Evolutionary conservation across 2,888 invertebrate genomes (phyloP).

Genomic region (Agonopterix subpropinquella): DNA sequence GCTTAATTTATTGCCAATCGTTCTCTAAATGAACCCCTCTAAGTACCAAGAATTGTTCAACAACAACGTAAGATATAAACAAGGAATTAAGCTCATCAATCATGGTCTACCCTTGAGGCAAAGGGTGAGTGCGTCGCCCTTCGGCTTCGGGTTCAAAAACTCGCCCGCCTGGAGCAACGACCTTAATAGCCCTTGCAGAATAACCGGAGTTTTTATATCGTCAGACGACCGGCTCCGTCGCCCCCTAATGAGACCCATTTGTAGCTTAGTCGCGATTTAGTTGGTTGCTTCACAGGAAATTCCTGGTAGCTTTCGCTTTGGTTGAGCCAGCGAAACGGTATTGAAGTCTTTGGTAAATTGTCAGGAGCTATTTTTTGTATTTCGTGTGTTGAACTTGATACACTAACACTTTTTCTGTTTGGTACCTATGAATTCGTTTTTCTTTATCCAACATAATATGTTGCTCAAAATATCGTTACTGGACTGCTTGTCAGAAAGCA

Average conservation of each 20-base stretch:
- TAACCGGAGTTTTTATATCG: constrained; percentile 42
- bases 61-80: constrained; percentile 4
- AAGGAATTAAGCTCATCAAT: constrained; percentile 25
- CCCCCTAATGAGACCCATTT: not conserved
- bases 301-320: too few species aligned
- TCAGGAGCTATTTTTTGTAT: too few species aligned
- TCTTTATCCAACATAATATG: too few species aligned
- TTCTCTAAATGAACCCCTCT: too few species aligned
- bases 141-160: constrained; percentile 42
- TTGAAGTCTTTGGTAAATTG: too few species aligned
- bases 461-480: too few species aligned
- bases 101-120: constrained; percentile 18
- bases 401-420: too few species aligned
- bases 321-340: too few species aligned
- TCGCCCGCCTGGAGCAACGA: constrained; percentile 53
- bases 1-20: too few species aligned
- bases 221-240: not conserved
- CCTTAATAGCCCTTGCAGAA: constrained; percentile 55
- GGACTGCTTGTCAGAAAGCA: too few species aligned
- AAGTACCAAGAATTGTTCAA: not conserved
- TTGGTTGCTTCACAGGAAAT: not conserved
- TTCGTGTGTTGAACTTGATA: too few species aligned
- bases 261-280: not conserved
- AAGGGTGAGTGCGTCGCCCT: constrained; percentile 52
- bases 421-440: too few species aligned